Evolutionary conservation across 2,888 invertebrate genomes (phyloP), one percentile per base, ranked within the genome.

Genomic region (Apeira syringaria): DNA sequence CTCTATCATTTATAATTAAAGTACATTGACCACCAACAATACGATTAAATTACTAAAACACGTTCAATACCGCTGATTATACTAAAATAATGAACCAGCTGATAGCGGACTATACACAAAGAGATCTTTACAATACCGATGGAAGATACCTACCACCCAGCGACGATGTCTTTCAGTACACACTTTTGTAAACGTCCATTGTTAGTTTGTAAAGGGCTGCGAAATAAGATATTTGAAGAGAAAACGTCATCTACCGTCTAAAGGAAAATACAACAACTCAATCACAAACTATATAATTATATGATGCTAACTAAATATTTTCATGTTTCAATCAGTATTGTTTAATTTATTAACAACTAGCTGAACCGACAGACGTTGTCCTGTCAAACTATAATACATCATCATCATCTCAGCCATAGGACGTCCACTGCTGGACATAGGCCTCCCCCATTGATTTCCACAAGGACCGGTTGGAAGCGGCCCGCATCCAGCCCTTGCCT

Each of bases 121-220:
- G 50, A 50, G 42, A 47, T 45, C 35, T 39, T 25, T 35, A 39
- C 34, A 49, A 47, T 29, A 28, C 24, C 41, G 44, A 49, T 51
- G 44, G 26, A 22, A 55, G 38, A 35, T 44, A 34, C 27, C 17
- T 17, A 27, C 28, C 50, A 36, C 49, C 30, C 44, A 41, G 5
- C 15, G 8, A 47, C 47, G 46, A 46, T 47, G 50, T 53, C 53
- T 54, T 52, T 53, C 48, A 47, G 47, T 50, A 47, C 43, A 54
- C 44, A 47, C 52, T 53, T 50, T 50, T 53, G 48, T 47, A 52
- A 56, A 53, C 49, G 43, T 50, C 57, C 47, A 51, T 59, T 59
- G 59, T 59, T 53, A 54, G 50, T 50, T 45, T 50, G 33, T 51
- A 53, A 53, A 57, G 56, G 50, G 52, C 50, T 50, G 42, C 45